Conservation (phyloP, 2,888 invertebrate species). For the Malacosoma neustria region DNA sequence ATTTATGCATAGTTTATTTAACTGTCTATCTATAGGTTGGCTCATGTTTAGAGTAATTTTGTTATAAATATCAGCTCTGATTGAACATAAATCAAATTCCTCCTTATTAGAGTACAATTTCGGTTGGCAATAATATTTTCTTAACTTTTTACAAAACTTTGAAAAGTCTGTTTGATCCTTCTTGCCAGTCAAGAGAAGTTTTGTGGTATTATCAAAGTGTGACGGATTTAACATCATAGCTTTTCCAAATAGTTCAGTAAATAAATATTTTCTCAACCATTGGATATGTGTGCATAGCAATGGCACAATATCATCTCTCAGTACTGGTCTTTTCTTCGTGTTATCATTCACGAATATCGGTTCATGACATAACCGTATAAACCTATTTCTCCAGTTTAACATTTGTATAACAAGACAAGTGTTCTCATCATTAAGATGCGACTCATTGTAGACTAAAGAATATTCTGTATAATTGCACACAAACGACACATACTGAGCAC, state of each 20-base stretch:
- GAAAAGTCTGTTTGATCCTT: constrained; percentile 32
- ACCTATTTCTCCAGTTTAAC: constrained; percentile 72
- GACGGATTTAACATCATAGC: constrained; percentile 18
- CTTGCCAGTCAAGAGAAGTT: constrained; percentile 19
- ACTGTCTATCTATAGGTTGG: constrained; percentile 41
- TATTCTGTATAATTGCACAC: constrained; percentile 56
- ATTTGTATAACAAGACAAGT: constrained; percentile 56
- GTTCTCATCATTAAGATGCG: constrained; percentile 38
- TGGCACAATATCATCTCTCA: constrained; percentile 73
- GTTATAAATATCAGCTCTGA: constrained; percentile 28
- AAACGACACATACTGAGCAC: constrained; percentile 55
- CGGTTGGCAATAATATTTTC: constrained; percentile 52
- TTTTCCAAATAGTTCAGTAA: constrained; percentile 41
- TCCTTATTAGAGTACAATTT: constrained; percentile 38
- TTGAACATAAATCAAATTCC: constrained; percentile 32
- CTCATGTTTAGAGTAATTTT: constrained; percentile 37
- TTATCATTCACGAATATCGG: constrained; percentile 37
- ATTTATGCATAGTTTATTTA: constrained; percentile 25
- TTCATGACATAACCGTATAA: constrained; percentile 47
- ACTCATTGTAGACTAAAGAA: constrained; percentile 32
- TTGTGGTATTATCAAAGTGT: constrained; percentile 22
- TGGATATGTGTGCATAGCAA: constrained; percentile 80
- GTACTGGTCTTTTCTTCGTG: constrained; percentile 38
- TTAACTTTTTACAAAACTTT: constrained; percentile 50
- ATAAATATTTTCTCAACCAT: constrained; percentile 81